Percentiles rank a stretch among this genome's conserved stretches.
phyloP scores from a whole-genome alignment of 2,113 vertebrate species.

The Channa argus region DNA sequence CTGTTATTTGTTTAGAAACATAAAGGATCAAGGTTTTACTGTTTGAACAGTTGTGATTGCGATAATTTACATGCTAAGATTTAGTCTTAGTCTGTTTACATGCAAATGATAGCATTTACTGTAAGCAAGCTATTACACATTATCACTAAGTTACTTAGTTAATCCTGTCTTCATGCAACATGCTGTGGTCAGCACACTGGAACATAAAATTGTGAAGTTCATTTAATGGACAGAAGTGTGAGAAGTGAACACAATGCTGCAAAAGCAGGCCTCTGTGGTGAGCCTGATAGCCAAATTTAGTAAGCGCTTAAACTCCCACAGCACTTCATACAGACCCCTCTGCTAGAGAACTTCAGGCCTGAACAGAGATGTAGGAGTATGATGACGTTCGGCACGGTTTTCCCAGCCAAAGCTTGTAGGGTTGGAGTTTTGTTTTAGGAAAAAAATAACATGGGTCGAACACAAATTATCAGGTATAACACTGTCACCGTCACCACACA shows the following conservation, averaged over 20 bases:
- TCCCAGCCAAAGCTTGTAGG: too few relatives aligned
- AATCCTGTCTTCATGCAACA: not conserved
- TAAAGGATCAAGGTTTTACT: too few relatives aligned
- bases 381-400: too few relatives aligned
- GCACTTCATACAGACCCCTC: not conserved
- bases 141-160: too few relatives aligned
- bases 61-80: too few relatives aligned
- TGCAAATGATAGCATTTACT: too few relatives aligned
- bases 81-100: too few relatives aligned
- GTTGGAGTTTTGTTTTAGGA: not conserved
- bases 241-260: conserved; percentile 39
- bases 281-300: conserved; percentile 38
- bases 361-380: not conserved
- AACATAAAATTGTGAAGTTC: not conserved
- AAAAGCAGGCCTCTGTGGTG: conserved; percentile 15
- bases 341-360: not conserved
- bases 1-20: too few relatives aligned
- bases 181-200: not conserved
- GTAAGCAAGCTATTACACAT: too few relatives aligned
- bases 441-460: not conserved
- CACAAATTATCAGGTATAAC: too few relatives aligned
- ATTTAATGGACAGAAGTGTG: conserved; percentile 50
- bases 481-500: too few relatives aligned
- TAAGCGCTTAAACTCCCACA: conserved; percentile 12
- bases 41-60: too few relatives aligned